phyloP scores from a whole-genome alignment of 2,888 invertebrate species.

The Leucoma salicis region DNA sequence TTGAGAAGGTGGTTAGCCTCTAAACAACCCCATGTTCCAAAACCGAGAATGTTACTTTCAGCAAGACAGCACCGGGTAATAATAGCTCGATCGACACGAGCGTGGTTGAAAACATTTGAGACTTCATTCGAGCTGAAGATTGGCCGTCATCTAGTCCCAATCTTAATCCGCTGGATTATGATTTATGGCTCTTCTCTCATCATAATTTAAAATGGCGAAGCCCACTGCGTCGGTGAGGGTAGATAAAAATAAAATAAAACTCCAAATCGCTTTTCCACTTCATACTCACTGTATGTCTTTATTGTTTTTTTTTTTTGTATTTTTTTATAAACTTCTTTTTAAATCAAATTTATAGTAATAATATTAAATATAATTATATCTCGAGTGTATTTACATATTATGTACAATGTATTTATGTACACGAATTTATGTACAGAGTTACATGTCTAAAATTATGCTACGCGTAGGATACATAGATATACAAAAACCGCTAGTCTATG shows the following conservation, averaged over 20 bases:
- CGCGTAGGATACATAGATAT: conserved; percentile 40
- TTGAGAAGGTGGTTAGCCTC: no score
- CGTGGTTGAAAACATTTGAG: no score
- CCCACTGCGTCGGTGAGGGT: no score
- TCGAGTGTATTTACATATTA: conserved; percentile 73
- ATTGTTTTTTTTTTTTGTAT: conserved; percentile 64
- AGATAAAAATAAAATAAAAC: conserved; percentile 53
- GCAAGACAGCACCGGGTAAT: no score
- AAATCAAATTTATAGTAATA: conserved; percentile 76
- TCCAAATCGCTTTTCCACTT: conserved; percentile 66
- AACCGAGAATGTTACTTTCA: no score
- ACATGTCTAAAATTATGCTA: conserved; percentile 33
- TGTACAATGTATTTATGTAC: conserved; percentile 57
- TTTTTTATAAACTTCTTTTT: conserved; percentile 73
- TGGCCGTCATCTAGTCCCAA: no score
- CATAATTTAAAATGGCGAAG: no score
- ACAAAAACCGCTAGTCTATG: conserved; percentile 37
- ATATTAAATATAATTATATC: conserved; percentile 74
- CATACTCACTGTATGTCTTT: conserved; percentile 80
- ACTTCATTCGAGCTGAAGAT: no score
- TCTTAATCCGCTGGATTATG: no score
- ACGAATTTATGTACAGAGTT: conserved; percentile 57
- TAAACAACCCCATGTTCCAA: no score
- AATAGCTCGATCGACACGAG: no score
- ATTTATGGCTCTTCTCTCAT: no score